A percentile compares a stretch with the other conserved stretches of the same genome.
Conservation (phyloP, 2,797 vertebrate genomes). For the Myiotriccus ornatus region DNA sequence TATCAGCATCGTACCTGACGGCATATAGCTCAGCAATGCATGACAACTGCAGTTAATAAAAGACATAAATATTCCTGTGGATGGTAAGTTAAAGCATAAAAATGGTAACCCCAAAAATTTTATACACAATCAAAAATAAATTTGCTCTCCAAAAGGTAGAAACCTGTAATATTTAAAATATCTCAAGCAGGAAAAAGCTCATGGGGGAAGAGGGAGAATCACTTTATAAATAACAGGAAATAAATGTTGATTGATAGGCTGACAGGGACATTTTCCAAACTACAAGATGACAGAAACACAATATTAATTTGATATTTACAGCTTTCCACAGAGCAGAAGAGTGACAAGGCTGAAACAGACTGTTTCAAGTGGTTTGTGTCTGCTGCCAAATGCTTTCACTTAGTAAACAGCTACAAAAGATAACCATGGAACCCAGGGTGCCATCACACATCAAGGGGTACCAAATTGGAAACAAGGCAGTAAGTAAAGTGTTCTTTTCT, state of each 20-base stretch:
- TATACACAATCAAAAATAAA: not conserved
- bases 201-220: too few relatives aligned
- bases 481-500: not conserved
- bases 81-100: not conserved
- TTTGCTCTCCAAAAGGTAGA: not conserved
- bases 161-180: not conserved
- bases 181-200: not conserved
- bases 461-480: not conserved
- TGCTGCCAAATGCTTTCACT: conserved; percentile 11
- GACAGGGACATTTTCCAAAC: not conserved
- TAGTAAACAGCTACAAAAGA: conserved; percentile 19
- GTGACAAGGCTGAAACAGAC: not conserved
- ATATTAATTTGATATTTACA: conserved; percentile 14
- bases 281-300: not conserved
- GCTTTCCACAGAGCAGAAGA: conserved; percentile 6
- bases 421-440: not conserved
- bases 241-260: not conserved
- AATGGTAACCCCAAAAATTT: not conserved
- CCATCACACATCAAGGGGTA: not conserved
- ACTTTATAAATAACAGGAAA: not conserved
- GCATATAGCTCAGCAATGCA: not conserved
- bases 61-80: not conserved
- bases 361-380: not conserved
- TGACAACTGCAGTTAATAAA: not conserved
- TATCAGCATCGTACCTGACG: not conserved